Evolutionary conservation across 2,797 vertebrate genomes (phyloP).

Genomic region (Atherinosoma microstoma): DNA sequence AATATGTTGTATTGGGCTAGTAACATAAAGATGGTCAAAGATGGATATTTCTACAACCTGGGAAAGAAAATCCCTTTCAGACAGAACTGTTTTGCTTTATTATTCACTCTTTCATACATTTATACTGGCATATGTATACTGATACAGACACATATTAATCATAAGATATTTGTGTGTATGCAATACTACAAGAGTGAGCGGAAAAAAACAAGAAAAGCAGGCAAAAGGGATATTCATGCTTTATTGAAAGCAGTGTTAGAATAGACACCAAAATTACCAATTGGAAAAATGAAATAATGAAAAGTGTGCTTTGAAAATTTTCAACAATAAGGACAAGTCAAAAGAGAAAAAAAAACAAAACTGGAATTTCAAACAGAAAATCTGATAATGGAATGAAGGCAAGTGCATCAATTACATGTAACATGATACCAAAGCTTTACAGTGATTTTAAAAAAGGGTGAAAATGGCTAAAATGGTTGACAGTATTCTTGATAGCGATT

Average conservation of each 20-base stretch:
- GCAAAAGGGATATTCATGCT: neutral
- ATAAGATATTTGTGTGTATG: no score
- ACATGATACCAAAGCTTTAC: neutral
- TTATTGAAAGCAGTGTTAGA: constrained; percentile 12
- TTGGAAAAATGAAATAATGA: neutral
- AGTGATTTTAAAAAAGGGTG: neutral
- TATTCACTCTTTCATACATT: no score
- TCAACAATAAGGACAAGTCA: neutral
- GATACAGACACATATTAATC: no score
- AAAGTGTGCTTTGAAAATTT: neutral
- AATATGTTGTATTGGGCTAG: neutral
- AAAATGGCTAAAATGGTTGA: neutral
- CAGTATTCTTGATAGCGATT: neutral
- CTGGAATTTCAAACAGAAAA: constrained; percentile 11
- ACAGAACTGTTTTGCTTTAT: no score
- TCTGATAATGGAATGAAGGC: constrained; percentile 9
- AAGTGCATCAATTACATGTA: constrained; percentile 11
- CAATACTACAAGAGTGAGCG: neutral
- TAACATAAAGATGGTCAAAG: neutral
- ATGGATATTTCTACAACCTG: neutral
- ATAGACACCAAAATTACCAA: constrained; percentile 3
- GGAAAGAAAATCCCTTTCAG: no score
- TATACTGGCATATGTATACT: no score
- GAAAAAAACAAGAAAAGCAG: neutral
- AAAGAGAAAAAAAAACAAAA: neutral